These are phyloP conservation scores for Mystacornis crossleyi DNA, from an alignment of 2,113 vertebrate species.

Conservation along the genomic window DNA sequence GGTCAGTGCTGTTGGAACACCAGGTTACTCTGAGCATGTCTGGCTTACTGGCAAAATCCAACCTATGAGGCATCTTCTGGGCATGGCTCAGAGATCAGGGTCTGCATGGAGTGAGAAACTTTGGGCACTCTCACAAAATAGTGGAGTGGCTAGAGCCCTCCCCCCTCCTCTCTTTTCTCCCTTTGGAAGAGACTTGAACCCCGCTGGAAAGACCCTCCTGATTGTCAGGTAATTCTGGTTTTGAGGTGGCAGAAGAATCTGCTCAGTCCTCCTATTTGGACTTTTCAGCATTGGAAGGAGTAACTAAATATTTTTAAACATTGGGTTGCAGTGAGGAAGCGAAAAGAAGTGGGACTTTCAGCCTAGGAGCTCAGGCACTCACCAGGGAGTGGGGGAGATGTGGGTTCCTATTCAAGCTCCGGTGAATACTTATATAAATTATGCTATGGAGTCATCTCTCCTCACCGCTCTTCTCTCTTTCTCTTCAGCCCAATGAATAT, in stretches of 20 bases:
- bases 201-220: background rate
- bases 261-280: background rate
- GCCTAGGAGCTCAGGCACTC: background rate
- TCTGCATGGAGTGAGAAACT: background rate
- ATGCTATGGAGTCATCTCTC: background rate
- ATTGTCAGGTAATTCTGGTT: background rate
- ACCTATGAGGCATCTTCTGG: background rate
- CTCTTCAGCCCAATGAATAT: background rate
- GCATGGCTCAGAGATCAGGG: background rate
- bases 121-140: background rate
- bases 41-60: background rate
- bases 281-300: background rate
- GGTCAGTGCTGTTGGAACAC: background rate
- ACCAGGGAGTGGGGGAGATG: background rate
- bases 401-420: background rate
- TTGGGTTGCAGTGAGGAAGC: background rate
- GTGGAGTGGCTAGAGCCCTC: fast-evolving
- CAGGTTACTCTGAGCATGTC: background rate
- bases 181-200: background rate
- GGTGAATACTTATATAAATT: background rate
- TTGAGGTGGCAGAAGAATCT: background rate
- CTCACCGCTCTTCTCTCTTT: background rate
- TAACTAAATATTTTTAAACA: background rate
- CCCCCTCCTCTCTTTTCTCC: background rate
- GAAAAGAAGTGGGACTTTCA: background rate